phyloP scores from a whole-genome alignment of 1,140 invertebrate species.

The Drosophila novamexicana region DNA sequence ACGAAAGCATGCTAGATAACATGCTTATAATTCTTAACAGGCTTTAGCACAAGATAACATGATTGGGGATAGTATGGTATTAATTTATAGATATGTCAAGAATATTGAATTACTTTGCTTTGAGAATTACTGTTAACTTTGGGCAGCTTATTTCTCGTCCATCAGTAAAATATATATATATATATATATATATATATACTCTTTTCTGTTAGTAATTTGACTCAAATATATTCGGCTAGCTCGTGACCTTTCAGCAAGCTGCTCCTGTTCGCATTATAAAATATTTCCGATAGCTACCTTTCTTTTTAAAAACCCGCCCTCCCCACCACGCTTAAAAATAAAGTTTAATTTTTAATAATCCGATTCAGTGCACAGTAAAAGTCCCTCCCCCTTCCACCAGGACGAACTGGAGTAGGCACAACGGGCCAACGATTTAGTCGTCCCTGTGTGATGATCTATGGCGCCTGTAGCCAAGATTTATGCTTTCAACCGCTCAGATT shows the following conservation, averaged over 20 bases:
- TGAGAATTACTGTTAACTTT: too few species aligned
- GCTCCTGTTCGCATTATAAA: background rate
- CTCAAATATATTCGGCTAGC: too few species aligned
- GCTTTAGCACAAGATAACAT: too few species aligned
- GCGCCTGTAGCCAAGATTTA: conserved; percentile 74
- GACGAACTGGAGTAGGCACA: conserved; percentile 1
- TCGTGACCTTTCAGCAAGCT: background rate
- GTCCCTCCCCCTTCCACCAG: background rate
- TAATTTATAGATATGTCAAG: too few species aligned
- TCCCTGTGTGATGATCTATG: conserved; percentile 70
- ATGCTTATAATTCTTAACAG: too few species aligned
- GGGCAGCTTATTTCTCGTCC: too few species aligned
- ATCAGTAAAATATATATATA: too few species aligned
- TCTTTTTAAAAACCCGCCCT: background rate
- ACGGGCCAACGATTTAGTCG: conserved; percentile 55
- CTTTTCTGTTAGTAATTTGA: too few species aligned
- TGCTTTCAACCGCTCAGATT: conserved; percentile 58
- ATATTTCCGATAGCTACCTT: conserved; percentile 15
- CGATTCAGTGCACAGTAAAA: conserved; percentile 44
- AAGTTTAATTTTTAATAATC: conserved; percentile 75
- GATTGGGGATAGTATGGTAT: too few species aligned
- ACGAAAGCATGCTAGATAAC: too few species aligned
- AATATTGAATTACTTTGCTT: too few species aligned
- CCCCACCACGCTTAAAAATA: conserved; percentile 5
- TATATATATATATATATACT: too few species aligned